phyloP scores from a whole-genome alignment of 1,140 invertebrate species.

The Diorhabda carinulata region DNA sequence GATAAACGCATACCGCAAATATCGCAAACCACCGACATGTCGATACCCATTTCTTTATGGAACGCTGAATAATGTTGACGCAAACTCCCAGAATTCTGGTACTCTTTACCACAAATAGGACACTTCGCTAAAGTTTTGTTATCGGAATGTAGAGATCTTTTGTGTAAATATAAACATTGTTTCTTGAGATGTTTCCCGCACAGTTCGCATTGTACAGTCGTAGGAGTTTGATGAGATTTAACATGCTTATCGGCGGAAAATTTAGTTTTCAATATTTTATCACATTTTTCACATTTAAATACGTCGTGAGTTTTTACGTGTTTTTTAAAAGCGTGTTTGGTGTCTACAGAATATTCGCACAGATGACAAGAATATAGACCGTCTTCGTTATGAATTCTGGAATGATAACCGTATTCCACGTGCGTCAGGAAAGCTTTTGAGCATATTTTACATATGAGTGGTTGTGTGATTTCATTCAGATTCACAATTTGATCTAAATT shows the following conservation, averaged over 20 bases:
- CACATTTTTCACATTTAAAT: conserved; percentile 6
- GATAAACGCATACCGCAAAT: conserved; percentile 77
- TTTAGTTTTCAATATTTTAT: conserved; percentile 6
- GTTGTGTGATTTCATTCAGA: conserved; percentile 5
- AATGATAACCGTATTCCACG: conserved; percentile 8
- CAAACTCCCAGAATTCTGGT: conserved; percentile 6
- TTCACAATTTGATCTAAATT: conserved; percentile 7
- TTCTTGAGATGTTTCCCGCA: conserved; percentile 11
- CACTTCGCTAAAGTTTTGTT: conserved; percentile 4
- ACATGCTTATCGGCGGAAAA: conserved; percentile 7
- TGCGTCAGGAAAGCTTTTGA: conserved; percentile 2
- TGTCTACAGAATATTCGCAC: conserved; percentile 4
- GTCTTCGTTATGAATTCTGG: conserved; percentile 5
- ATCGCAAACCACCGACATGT: conserved; percentile 55
- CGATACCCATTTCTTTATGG: conserved; percentile 11
- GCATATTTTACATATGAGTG: conserved; percentile 7
- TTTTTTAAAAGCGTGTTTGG: conserved; percentile 10
- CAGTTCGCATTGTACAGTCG: conserved; percentile 6
- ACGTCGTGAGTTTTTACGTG: conserved; percentile 9
- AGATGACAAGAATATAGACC: conserved; percentile 3
- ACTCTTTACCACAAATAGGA: conserved; percentile 10
- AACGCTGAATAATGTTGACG: conserved; percentile 8
- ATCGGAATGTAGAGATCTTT: background rate
- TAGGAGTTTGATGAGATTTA: conserved; percentile 10
- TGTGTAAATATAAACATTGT: conserved; percentile 7